Evolutionary conservation across 2,797 vertebrate species (phyloP).

Genomic region (Lacerta bilineata): DNA sequence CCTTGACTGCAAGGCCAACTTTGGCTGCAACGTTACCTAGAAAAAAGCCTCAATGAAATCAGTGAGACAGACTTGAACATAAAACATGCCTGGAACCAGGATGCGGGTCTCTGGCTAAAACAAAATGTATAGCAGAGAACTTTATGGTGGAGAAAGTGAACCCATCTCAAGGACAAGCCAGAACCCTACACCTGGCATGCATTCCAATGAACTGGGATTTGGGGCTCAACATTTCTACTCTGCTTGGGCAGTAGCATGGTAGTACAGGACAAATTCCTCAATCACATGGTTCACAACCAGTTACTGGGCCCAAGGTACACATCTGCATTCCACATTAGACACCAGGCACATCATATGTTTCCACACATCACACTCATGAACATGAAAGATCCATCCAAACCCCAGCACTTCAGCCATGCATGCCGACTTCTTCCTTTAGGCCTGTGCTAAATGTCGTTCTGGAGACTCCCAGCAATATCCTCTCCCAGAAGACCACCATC

Average conservation of each 20-base stretch:
- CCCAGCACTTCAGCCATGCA: slow-evolving; percentile 22
- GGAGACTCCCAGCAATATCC: not conserved
- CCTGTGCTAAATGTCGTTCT: not conserved
- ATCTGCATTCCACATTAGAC: not conserved
- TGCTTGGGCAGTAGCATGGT: not conserved
- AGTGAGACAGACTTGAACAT: not conserved
- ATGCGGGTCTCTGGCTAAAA: not conserved
- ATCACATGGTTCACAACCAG: not conserved
- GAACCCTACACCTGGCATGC: not conserved
- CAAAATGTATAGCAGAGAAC: not conserved
- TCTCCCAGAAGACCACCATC: slow-evolving; percentile 12
- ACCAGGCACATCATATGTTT: not conserved
- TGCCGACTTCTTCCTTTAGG: slow-evolving; percentile 5
- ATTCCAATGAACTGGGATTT: slow-evolving; percentile 8
- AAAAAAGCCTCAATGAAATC: slow-evolving; percentile 5
- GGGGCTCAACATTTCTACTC: not conserved
- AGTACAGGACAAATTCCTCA: not conserved
- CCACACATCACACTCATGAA: not conserved
- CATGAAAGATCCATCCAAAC: slow-evolving; percentile 7
- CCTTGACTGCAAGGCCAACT: not conserved
- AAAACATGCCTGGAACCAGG: not conserved
- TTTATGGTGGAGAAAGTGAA: not conserved
- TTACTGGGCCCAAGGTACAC: not conserved
- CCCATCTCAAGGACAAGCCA: not conserved
- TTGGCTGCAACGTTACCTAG: not conserved